Evolutionary conservation across 2,888 invertebrate genomes (phyloP), one percentile per base, ranked within the genome.

Genomic region (Polietes domitor): DNA sequence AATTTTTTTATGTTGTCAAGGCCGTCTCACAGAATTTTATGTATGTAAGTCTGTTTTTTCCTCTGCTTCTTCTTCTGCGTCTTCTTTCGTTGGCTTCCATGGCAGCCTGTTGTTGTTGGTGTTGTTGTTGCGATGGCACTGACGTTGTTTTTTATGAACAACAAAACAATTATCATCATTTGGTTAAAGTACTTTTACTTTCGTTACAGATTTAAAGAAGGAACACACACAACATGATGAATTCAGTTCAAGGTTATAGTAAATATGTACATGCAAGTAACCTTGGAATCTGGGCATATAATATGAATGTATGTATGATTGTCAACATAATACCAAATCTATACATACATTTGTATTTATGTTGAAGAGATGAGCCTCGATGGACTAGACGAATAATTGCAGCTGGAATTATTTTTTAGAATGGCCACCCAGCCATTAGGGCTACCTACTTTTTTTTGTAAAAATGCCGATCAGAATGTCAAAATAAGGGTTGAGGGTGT

Each of bases 1-100:
- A 90, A 88, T 89, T 89, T 90, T 37, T 92, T 91, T 91, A 89
- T 87, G 88, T 88, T 85, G 86, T 89, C 92, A 91, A 91, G 91
- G 91, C 90, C 92, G 92, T 89, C 89, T 89, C 87, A 76, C 79
- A 87, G 88, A 88, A 87, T 90, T 90, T 90, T 90, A 90, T 89
- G 88, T 77, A 26, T 32, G 24, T 53, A 63, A 1, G 75, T 86
- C 43, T 47, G 73, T 28, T 55, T 37, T 61, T 81, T 32, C n/a
- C n/a, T n/a, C n/a, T n/a, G n/a, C n/a, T n/a, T n/a, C n/a, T n/a
- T n/a, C n/a, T n/a, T n/a, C n/a, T n/a, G n/a, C n/a, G n/a, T n/a
- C 58, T 83, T 86, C 88, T 86, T 88, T 87, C 68, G 21, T 87
- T 87, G 85, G 80, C 83, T 70, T 47, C 78, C 85, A 19, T 85